Percentiles rank a stretch among this genome's conserved stretches.
These are phyloP conservation scores for Tuberolachnus salignus DNA, from an alignment of 2,888 invertebrate species.

Conservation along the genomic window DNA sequence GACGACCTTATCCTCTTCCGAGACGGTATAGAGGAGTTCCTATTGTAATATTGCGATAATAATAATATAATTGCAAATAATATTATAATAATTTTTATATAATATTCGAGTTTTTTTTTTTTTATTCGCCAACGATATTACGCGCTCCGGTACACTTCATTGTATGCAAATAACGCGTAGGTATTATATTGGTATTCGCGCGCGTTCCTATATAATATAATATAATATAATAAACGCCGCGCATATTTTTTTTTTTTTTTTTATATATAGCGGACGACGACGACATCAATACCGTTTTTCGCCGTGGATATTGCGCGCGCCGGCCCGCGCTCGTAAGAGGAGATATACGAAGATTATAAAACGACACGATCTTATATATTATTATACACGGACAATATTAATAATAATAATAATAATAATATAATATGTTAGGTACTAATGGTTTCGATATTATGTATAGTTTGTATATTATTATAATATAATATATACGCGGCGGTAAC, in stretches of 20 bases:
- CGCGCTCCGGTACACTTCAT: background rate
- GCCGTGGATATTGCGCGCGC: constrained; percentile 3
- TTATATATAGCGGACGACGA: background rate
- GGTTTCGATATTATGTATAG: too few relatives aligned
- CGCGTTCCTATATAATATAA: too few relatives aligned
- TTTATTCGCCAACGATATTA: constrained; percentile 4
- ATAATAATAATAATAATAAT: too few relatives aligned
- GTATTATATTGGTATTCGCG: background rate
- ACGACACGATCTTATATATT: background rate
- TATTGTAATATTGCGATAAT: too few relatives aligned
- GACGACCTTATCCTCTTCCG: too few relatives aligned
- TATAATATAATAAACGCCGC: background rate
- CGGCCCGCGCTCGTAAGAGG: background rate
- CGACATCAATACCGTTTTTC: constrained; percentile 12
- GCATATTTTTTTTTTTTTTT: too few relatives aligned
- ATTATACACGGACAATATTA: background rate
- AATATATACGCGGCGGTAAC: too few relatives aligned
- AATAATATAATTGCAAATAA: too few relatives aligned
- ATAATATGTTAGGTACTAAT: too few relatives aligned
- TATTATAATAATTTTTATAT: too few relatives aligned
- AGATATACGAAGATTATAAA: constrained; percentile 7
- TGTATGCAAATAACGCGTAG: constrained; percentile 20
- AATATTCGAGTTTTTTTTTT: background rate
- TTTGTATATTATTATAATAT: too few relatives aligned
- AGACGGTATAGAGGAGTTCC: too few relatives aligned